phyloP scores from a whole-genome alignment of 2,888 invertebrate species.

The Hoplodrina blanda region DNA sequence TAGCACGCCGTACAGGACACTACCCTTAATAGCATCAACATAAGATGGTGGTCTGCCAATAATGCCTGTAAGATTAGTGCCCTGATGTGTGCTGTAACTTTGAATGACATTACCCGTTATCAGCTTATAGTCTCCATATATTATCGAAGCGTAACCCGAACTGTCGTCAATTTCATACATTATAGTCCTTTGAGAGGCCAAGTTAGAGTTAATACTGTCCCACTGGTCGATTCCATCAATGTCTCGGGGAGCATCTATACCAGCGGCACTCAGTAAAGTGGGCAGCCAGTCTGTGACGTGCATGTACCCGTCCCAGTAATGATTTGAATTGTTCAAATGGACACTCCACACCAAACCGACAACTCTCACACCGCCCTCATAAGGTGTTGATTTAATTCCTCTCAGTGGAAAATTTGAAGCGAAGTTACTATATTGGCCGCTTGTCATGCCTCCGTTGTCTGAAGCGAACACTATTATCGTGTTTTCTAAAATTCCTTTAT shows the following conservation, averaged over 20 bases:
- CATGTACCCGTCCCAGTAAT: slow-evolving; percentile 90
- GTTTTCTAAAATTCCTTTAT: slow-evolving; percentile 93
- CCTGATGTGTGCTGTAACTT: slow-evolving; percentile 74
- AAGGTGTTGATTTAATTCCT: slow-evolving; percentile 94
- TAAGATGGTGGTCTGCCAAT: slow-evolving; percentile 76
- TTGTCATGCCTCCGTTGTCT: slow-evolving; percentile 96
- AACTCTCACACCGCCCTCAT: slow-evolving; percentile 96
- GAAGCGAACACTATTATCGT: slow-evolving; percentile 96
- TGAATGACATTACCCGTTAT: slow-evolving; percentile 72
- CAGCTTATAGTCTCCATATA: slow-evolving; percentile 79
- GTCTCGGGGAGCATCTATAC: slow-evolving; percentile 68
- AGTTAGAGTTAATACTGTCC: slow-evolving; percentile 76
- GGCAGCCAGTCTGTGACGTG: slow-evolving; percentile 96
- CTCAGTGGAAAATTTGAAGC: slow-evolving; percentile 95
- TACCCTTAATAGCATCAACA: slow-evolving; percentile 68
- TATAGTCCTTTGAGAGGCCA: slow-evolving; percentile 72
- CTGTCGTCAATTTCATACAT: slow-evolving; percentile 83
- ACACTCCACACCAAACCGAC: slow-evolving; percentile 93
- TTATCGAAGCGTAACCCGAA: slow-evolving; percentile 75
- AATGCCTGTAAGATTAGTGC: slow-evolving; percentile 73
- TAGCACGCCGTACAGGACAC: slow-evolving; percentile 73
- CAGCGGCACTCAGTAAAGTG: slow-evolving; percentile 90
- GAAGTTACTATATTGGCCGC: slow-evolving; percentile 93
- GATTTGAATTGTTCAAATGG: slow-evolving; percentile 78
- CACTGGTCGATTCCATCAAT: slow-evolving; percentile 84